Evolutionary conservation across 2,113 vertebrate genomes (phyloP), one percentile per base, ranked within the genome.

Genomic region (Eretmochelys imbricata): DNA sequence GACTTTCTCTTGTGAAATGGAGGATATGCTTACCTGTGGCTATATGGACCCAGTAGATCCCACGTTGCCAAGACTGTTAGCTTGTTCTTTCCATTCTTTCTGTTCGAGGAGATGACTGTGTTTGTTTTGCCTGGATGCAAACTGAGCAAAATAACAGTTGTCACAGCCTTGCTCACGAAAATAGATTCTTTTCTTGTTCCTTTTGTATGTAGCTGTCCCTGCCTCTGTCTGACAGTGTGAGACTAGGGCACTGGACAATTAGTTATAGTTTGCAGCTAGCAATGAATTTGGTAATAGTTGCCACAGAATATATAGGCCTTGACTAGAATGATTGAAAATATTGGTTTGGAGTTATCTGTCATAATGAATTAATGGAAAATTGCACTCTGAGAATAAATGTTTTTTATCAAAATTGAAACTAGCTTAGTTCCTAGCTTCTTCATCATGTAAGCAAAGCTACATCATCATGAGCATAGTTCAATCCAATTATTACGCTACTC

Each of bases 41-140:
- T 46, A 17, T 76, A 50, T 42, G 38, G 27, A 86, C 51, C 38
- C 50, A 76, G 82, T 29, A 65, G 51, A 35, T 88, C 65, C 51
- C 9, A 55, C 5, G 10, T 76, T 92, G 38, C 53, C 13, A 76
- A 51, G 87, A 72, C 8, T 49, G 5, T 78, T 88, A 46, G 2
- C 88, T 88, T 69, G 25, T 8, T 46, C 35, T 89, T 78, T 1
- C 8, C 14, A 5, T 76, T 93, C 55, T 50, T 69, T 90, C 46
- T 62, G 14, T 7, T 78, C 55, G 29, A 91, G 29, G 49, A 88
- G 51, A 72, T 42, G 2, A 3, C 54, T 93, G 91, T 91, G 5
- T 65, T 81, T 94, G 17, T 50, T 94, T 90, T 93, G 54, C 93
- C 27, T 65, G 90, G 48, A 10, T 75, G 13, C 57, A 38, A 93